phyloP scores from a whole-genome alignment of 2,797 vertebrate species.

The Sparidentex hasta region DNA sequence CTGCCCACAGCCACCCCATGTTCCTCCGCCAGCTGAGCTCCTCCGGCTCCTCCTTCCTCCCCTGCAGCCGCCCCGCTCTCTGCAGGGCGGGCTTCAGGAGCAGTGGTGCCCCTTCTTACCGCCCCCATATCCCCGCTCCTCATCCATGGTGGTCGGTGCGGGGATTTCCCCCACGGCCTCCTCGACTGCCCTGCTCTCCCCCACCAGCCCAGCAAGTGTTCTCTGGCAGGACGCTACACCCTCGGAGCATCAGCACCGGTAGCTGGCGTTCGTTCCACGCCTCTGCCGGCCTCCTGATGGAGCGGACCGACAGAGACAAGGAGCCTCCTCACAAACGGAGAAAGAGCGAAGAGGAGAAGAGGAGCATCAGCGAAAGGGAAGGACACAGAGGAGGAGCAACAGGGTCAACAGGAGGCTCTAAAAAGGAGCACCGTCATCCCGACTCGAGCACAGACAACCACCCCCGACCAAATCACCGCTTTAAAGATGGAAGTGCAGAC shows the following conservation, averaged over 20 bases:
- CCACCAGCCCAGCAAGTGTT: not conserved
- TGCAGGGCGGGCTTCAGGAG: constrained; percentile 63
- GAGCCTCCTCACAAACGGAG: constrained; percentile 88
- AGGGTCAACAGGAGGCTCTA: not conserved
- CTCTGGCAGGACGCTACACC: not conserved
- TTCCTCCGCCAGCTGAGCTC: constrained; percentile 87
- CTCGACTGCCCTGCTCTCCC: constrained; percentile 8
- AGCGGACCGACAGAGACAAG: constrained; percentile 74
- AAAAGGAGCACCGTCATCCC: constrained; percentile 22
- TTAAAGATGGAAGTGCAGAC: constrained; percentile 6
- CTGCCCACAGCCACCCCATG: constrained; percentile 87
- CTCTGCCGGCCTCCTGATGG: constrained; percentile 49
- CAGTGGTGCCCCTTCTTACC: not conserved
- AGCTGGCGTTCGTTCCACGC: constrained; percentile 16
- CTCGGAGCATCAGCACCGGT: not conserved
- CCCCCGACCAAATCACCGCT: not conserved
- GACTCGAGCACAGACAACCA: not conserved
- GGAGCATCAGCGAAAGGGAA: not conserved
- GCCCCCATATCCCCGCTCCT: not conserved
- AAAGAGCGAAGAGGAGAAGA: constrained; percentile 75
- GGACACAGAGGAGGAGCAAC: constrained; percentile 9
- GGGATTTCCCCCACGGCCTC: constrained; percentile 47
- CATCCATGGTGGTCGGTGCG: constrained; percentile 44
- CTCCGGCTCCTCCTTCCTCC: constrained; percentile 82
- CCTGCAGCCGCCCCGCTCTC: constrained; percentile 65